These are phyloP conservation scores for Dipodomys spectabilis DNA, from an alignment of 2,113 vertebrate genomes.

Conservation along the genomic window DNA sequence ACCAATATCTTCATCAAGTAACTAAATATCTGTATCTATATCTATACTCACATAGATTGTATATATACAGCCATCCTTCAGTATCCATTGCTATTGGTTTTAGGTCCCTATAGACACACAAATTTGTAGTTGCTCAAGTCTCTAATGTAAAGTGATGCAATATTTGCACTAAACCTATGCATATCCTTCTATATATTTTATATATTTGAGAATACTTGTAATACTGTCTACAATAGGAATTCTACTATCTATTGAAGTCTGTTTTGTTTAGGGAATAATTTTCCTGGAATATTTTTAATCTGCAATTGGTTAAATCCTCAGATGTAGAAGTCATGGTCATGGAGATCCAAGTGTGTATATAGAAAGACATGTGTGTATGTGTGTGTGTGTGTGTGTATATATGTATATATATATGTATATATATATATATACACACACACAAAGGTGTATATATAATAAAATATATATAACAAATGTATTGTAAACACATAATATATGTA, in stretches of 20 bases:
- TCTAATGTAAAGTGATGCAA: background rate
- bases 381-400: background rate
- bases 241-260: background rate
- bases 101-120: background rate
- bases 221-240: background rate
- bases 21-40: background rate
- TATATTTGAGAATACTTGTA: background rate
- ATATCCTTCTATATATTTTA: background rate
- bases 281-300: background rate
- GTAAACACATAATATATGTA: background rate
- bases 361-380: background rate
- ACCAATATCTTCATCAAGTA: background rate
- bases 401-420: background rate
- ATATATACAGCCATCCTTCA: no score
- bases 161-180: background rate
- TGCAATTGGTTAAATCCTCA: background rate
- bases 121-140: background rate
- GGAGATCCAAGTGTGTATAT: background rate
- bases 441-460: no score
- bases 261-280: background rate
- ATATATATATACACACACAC: no score
- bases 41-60: background rate
- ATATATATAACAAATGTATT: background rate
- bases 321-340: background rate
- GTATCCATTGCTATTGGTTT: background rate